Percentiles rank a stretch among this genome's conserved stretches.
Evolutionary conservation across 2,797 vertebrate species (phyloP).

Genomic region (Echiichthys vipera): DNA sequence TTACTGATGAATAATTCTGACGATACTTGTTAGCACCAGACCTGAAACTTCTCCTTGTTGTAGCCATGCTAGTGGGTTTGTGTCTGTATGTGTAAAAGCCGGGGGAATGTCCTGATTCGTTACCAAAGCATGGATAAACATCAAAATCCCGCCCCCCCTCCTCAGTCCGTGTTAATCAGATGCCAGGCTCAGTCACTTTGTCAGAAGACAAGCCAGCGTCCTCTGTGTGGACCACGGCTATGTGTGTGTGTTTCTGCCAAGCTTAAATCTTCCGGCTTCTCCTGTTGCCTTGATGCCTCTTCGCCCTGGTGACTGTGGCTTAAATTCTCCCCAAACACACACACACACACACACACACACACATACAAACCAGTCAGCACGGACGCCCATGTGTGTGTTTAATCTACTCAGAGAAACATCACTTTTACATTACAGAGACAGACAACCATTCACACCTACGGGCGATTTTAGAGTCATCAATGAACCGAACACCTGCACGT

Average conservation of each 20-base stretch:
- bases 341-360: slow-evolving; percentile 6
- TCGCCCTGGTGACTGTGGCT: slow-evolving; percentile 60
- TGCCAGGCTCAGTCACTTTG: slow-evolving; percentile 65
- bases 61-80: background rate
- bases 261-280: slow-evolving; percentile 68
- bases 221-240: slow-evolving; percentile 65
- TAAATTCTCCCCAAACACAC: slow-evolving; percentile 22
- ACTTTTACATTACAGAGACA: too few species aligned
- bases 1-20: background rate
- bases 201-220: slow-evolving; percentile 74
- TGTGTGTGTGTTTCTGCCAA: slow-evolving; percentile 63
- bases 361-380: slow-evolving; percentile 2
- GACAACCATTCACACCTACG: too few species aligned
- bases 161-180: slow-evolving; percentile 53
- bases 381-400: background rate
- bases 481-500: too few species aligned
- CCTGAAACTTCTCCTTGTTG: slow-evolving; percentile 8
- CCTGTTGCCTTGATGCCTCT: slow-evolving; percentile 64
- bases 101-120: slow-evolving; percentile 63
- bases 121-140: slow-evolving; percentile 62
- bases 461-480: too few species aligned
- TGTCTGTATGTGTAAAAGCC: slow-evolving; percentile 26
- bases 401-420: background rate
- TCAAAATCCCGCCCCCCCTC: slow-evolving; percentile 46
- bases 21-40: background rate